Conservation (phyloP, 2,797 vertebrate genomes). For the Malurus splendens region DNA sequence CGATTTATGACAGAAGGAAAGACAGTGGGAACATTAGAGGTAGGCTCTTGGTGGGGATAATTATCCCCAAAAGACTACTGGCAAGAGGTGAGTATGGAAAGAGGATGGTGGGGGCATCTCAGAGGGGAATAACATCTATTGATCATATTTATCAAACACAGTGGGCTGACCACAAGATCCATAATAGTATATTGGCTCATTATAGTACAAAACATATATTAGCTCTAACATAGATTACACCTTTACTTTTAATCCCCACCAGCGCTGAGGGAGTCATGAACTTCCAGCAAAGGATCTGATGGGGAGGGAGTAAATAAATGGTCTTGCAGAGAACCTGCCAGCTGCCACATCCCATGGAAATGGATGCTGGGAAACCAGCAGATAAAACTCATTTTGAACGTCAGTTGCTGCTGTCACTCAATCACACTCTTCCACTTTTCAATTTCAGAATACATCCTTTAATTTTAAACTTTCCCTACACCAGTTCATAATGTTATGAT, state of each 20-base stretch:
- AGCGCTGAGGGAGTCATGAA: conserved; percentile 18
- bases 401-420: not conserved
- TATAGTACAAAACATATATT: conserved; percentile 22
- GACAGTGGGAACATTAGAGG: conserved; percentile 35
- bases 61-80: conserved; percentile 27
- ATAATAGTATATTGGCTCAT: conserved; percentile 29
- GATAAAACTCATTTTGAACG: not conserved
- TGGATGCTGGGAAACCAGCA: not conserved
- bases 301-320: conserved; percentile 12
- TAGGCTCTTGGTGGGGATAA: conserved; percentile 35
- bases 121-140: conserved; percentile 29
- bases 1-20: conserved; percentile 33
- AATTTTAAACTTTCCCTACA: not conserved
- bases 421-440: not conserved
- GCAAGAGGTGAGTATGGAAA: not conserved
- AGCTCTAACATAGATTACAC: conserved; percentile 30
- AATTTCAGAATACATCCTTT: not conserved
- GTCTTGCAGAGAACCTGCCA: not conserved
- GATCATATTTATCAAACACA: conserved; percentile 34
- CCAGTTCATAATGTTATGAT: not conserved
- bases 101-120: conserved; percentile 28
- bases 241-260: conserved; percentile 42
- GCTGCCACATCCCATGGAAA: not conserved
- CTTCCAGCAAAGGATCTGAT: not conserved
- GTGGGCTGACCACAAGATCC: conserved; percentile 44